Conservation (phyloP, 1,140 invertebrate genomes). For the Drosophila littoralis region DNA sequence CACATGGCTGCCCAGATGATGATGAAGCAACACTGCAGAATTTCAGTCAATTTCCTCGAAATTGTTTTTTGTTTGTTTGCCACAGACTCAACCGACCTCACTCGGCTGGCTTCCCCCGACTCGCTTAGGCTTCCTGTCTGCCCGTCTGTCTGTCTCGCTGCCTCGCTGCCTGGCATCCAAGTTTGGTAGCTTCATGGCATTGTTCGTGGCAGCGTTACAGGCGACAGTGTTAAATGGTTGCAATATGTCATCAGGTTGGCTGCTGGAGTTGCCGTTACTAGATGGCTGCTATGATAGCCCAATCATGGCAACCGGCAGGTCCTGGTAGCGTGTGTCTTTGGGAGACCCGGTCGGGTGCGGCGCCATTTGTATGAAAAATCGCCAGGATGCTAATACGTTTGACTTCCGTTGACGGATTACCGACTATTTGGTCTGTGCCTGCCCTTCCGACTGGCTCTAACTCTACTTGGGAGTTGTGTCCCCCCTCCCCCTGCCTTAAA, state of each 20-base stretch:
- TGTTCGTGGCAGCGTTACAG: slow-evolving; percentile 70
- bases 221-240: slow-evolving; percentile 84
- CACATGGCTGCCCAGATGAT: slow-evolving; percentile 54
- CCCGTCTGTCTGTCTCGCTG: slow-evolving; percentile 15
- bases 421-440: slow-evolving; percentile 64
- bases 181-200: slow-evolving; percentile 41
- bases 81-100: slow-evolving; percentile 53
- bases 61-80: slow-evolving; percentile 82
- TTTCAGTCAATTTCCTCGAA: slow-evolving; percentile 82
- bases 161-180: slow-evolving; percentile 16
- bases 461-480: slow-evolving; percentile 3
- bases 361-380: slow-evolving; percentile 84
- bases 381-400: slow-evolving; percentile 84
- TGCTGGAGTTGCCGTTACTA: slow-evolving; percentile 55
- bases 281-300: slow-evolving; percentile 77
- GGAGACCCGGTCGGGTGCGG: slow-evolving; percentile 48
- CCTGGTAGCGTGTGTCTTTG: slow-evolving; percentile 16
- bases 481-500: slow-evolving; percentile 32
- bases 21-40: slow-evolving; percentile 83
- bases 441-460: slow-evolving; percentile 8
- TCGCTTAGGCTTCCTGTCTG: slow-evolving; percentile 69
- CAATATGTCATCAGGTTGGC: slow-evolving; percentile 81
- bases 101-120: slow-evolving; percentile 17
- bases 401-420: slow-evolving; percentile 84
- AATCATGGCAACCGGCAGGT: slow-evolving; percentile 67